Evolutionary conservation across 1,140 invertebrate genomes (phyloP).

Genomic region (Aleiodes sp.): DNA sequence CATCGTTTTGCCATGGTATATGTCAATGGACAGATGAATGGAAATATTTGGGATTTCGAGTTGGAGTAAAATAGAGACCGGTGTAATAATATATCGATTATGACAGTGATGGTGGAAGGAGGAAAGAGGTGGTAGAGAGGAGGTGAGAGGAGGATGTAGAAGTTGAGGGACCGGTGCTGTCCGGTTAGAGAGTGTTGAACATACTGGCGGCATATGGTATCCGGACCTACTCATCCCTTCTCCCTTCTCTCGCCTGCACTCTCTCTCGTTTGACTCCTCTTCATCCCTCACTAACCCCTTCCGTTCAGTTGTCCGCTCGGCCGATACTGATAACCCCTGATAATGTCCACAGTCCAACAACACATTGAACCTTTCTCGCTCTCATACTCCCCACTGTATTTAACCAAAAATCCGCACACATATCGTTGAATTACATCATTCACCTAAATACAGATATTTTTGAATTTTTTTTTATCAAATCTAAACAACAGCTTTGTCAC

Average conservation of each 20-base stretch:
- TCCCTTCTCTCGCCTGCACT: conserved; percentile 25
- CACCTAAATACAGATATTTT: conserved; percentile 19
- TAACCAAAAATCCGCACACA: neutral
- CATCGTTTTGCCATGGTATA: neutral
- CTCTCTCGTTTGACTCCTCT: conserved; percentile 28
- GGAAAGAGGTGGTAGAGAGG: conserved; percentile 39
- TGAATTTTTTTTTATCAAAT: neutral
- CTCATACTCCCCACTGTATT: neutral
- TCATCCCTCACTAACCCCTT: conserved; percentile 16
- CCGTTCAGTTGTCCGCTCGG: conserved; percentile 31
- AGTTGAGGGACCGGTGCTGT: conserved; percentile 35
- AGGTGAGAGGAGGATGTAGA: conserved; percentile 31
- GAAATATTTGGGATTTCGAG: conserved; percentile 19
- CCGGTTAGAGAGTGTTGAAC: conserved; percentile 56
- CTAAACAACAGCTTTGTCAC: neutral
- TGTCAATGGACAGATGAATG: conserved; percentile 10
- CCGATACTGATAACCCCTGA: conserved; percentile 53
- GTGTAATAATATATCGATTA: conserved; percentile 63
- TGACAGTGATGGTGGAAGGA: conserved; percentile 48
- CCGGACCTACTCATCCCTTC: conserved; percentile 37
- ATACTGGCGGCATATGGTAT: conserved; percentile 60
- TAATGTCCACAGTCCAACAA: conserved; percentile 45
- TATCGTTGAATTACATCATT: neutral
- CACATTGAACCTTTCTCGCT: conserved; percentile 13
- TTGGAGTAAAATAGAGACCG: conserved; percentile 21